phyloP scores from a whole-genome alignment of 37 sponge, comb jelly and placozoan genomes.

The Haliclona indistincta region DNA sequence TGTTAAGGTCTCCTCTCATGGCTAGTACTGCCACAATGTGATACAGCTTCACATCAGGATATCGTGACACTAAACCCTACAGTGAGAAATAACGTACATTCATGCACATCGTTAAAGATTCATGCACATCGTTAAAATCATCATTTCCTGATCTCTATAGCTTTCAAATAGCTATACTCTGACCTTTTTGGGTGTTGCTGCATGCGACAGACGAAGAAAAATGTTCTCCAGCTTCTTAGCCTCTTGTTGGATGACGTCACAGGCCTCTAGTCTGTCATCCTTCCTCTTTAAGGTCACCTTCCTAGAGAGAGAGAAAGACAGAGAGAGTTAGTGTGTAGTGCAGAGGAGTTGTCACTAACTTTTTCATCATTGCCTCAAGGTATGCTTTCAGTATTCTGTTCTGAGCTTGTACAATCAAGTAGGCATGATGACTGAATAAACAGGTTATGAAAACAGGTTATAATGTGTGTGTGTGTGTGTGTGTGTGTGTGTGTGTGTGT shows the following conservation, averaged over 20 bases:
- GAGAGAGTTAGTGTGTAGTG: background rate
- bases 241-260: constrained; percentile 42
- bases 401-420: constrained; percentile 63
- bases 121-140: too few relatives aligned
- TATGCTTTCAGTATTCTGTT: constrained; percentile 57
- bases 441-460: too few relatives aligned
- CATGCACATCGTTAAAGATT: background rate
- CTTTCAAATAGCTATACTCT: background rate
- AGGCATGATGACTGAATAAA: constrained; percentile 47
- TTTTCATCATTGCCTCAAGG: constrained; percentile 62
- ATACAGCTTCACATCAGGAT: constrained; percentile 38
- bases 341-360: constrained; percentile 24
- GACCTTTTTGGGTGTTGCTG: constrained; percentile 50
- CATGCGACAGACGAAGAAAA: constrained; percentile 61
- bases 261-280: constrained; percentile 52
- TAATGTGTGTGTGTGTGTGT: too few relatives aligned
- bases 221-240: constrained; percentile 33
- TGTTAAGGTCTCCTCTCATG: constrained; percentile 72
- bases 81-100: background rate
- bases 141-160: background rate
- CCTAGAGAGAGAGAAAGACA: constrained; percentile 22
- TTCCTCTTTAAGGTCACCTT: constrained; percentile 70
- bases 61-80: constrained; percentile 29
- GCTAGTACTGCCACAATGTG: constrained; percentile 75
- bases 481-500: too few relatives aligned